phyloP scores from a whole-genome alignment of 2,113 vertebrate genomes.

The Edolisoma coerulescens region DNA sequence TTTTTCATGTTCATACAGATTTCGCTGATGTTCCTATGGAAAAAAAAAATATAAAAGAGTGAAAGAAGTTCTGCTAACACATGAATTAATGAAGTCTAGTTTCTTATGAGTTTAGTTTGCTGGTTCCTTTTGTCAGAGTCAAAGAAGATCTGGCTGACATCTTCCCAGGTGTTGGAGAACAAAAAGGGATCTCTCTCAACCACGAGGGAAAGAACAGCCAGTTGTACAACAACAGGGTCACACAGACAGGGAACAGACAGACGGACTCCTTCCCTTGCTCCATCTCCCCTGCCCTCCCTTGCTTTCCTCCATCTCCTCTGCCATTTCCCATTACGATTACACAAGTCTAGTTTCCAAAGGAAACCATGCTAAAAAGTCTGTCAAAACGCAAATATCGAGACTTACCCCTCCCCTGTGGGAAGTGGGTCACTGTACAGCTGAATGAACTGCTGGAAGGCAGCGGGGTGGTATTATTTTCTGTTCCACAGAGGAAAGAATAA shows the following conservation, averaged over 20 bases:
- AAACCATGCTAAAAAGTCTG: neutral
- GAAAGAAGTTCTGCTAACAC: neutral
- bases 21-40: neutral
- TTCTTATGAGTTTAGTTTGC: neutral
- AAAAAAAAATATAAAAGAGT: neutral
- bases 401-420: neutral
- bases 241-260: neutral
- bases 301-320: neutral
- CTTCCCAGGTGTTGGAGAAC: neutral
- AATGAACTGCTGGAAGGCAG: neutral
- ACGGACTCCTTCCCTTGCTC: neutral
- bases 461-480: neutral
- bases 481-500: neutral
- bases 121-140: neutral
- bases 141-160: neutral
- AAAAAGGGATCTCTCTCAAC: neutral
- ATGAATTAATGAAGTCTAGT: neutral
- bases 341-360: neutral
- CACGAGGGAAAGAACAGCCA: neutral
- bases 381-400: neutral
- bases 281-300: neutral
- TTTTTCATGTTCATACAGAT: neutral
- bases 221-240: neutral
- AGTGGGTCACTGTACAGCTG: neutral
- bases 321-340: neutral